Evolutionary conservation across 2,797 vertebrate species (phyloP).

Genomic region (Centroberyx gerrardi): DNA sequence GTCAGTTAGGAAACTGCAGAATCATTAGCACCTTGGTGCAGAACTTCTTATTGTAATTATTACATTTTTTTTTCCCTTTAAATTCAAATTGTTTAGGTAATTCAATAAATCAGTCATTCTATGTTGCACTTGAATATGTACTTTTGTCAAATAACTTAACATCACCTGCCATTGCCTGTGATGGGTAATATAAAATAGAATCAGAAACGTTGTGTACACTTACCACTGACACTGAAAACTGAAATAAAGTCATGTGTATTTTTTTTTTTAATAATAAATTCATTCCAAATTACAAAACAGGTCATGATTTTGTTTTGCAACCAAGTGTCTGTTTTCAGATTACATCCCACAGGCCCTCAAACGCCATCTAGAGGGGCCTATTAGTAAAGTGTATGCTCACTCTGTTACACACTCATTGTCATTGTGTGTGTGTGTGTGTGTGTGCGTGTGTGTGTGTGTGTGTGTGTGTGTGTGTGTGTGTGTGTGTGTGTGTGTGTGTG

Average conservation of each 20-base stretch:
- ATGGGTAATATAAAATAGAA: neutral
- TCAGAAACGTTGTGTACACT: conserved; percentile 5
- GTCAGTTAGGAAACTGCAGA: no score
- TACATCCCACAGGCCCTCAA: conserved; percentile 64
- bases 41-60: no score
- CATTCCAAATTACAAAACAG: conserved; percentile 4
- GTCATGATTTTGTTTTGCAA: conserved; percentile 23
- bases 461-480: conserved; percentile 7
- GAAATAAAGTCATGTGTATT: conserved; percentile 15
- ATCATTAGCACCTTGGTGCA: no score
- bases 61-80: no score
- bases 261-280: neutral
- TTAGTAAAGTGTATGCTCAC: conserved; percentile 60
- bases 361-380: conserved; percentile 87
- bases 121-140: neutral
- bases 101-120: no score
- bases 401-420: neutral
- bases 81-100: no score
- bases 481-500: neutral
- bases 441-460: conserved; percentile 10
- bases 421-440: conserved; percentile 16
- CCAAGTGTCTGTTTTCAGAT: conserved; percentile 42
- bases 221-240: conserved; percentile 18
- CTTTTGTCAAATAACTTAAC: conserved; percentile 8
- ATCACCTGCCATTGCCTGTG: neutral